Evolutionary conservation across 2,113 vertebrate genomes (phyloP).

Genomic region (Elachura formosa): DNA sequence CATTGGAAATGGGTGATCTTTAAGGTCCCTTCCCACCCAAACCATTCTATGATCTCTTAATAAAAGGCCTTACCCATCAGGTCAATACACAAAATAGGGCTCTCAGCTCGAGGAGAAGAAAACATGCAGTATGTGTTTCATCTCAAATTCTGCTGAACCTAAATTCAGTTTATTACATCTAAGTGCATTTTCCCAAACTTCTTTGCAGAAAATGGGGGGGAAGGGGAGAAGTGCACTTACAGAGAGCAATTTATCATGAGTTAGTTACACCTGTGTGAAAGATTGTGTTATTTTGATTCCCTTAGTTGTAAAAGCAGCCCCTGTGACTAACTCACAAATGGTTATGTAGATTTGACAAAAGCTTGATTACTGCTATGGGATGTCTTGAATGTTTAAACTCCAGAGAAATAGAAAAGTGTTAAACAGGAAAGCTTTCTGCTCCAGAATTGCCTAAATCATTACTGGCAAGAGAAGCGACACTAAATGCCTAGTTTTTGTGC

Average conservation of each 20-base stretch:
- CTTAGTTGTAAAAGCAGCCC: background rate
- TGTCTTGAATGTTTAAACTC: background rate
- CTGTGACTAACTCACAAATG: background rate
- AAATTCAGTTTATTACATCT: background rate
- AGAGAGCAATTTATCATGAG: background rate
- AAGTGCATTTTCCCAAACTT: background rate
- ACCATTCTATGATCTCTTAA: background rate
- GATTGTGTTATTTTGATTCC: background rate
- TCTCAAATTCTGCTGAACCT: background rate
- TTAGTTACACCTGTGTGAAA: background rate
- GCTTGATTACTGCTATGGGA: background rate
- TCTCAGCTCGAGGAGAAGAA: background rate
- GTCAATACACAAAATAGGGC: background rate
- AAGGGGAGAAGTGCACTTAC: rapidly evolving
- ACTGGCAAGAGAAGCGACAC: background rate
- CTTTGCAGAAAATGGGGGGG: rapidly evolving
- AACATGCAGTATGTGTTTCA: background rate
- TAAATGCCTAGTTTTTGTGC: background rate
- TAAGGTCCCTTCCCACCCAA: background rate
- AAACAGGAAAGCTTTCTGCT: background rate
- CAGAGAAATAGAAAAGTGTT: background rate
- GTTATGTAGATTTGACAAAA: background rate
- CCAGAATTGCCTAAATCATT: background rate
- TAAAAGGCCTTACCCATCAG: background rate
- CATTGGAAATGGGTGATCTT: background rate